Percentiles rank a stretch among this genome's conserved stretches.
Evolutionary conservation across 2,888 invertebrate species (phyloP).

Genomic region (Herminia tarsipennalis): DNA sequence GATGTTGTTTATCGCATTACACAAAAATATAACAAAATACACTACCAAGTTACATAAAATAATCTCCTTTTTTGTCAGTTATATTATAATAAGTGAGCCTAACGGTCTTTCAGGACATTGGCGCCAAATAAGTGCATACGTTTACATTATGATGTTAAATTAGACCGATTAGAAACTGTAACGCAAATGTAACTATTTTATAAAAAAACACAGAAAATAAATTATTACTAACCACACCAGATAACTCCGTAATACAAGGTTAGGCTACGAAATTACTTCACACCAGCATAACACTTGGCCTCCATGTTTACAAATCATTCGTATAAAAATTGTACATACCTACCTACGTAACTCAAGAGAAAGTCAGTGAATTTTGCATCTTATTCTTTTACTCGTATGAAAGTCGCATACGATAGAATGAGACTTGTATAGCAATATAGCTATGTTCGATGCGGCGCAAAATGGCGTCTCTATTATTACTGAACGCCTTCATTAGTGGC

Average conservation of each 20-base stretch:
- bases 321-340: slow-evolving; percentile 65
- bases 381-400: slow-evolving; percentile 61
- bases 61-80: slow-evolving; percentile 29
- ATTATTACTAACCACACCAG: slow-evolving; percentile 57
- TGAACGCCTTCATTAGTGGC: slow-evolving; percentile 12
- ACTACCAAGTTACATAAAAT: slow-evolving; percentile 31
- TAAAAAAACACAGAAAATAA: slow-evolving; percentile 19
- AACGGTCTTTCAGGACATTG: slow-evolving; percentile 82
- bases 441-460: slow-evolving; percentile 67
- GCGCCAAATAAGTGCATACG: slow-evolving; percentile 85
- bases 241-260: slow-evolving; percentile 43
- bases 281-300: slow-evolving; percentile 72
- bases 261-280: slow-evolving; percentile 57
- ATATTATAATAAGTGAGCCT: slow-evolving; percentile 48
- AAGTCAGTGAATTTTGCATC: slow-evolving; percentile 67
- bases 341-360: slow-evolving; percentile 65
- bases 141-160: slow-evolving; percentile 61
- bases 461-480: slow-evolving; percentile 69
- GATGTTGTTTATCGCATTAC: slow-evolving; percentile 33
- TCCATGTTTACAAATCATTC: slow-evolving; percentile 85
- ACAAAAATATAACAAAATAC: slow-evolving; percentile 37
- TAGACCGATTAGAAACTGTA: slow-evolving; percentile 30
- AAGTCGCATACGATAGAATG: slow-evolving; percentile 52
- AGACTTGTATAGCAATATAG: slow-evolving; percentile 60
- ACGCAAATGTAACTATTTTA: slow-evolving; percentile 17